A percentile compares a stretch with the other conserved stretches of the same genome.
phyloP scores from a whole-genome alignment of 2,797 vertebrate genomes.

The Buceros bicornis region DNA sequence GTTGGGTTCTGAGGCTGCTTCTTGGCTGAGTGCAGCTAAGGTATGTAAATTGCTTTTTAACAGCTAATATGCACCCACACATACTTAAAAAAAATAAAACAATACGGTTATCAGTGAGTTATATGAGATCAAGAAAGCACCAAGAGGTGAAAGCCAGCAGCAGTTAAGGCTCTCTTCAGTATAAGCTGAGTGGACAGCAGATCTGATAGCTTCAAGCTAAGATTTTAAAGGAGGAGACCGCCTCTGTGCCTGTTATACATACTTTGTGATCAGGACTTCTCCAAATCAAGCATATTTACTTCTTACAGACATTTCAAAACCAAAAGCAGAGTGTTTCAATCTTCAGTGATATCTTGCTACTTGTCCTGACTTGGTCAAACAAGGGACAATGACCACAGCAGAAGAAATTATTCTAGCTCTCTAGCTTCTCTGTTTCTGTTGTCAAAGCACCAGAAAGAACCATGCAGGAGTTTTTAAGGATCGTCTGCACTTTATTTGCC shows the following conservation, averaged over 20 bases:
- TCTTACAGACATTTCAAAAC: neutral
- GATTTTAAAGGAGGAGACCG: neutral
- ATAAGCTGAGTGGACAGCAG: neutral
- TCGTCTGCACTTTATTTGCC: neutral
- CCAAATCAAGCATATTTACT: neutral
- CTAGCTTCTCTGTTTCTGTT: neutral
- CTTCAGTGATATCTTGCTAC: neutral
- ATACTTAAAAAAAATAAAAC: neutral
- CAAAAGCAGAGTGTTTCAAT: neutral
- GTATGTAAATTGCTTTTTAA: conserved; percentile 54
- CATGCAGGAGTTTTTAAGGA: neutral
- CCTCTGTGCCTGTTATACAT: neutral
- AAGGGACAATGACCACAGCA: neutral
- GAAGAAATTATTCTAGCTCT: neutral
- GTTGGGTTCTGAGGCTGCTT: neutral
- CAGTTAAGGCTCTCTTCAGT: neutral
- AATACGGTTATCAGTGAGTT: conserved; percentile 11
- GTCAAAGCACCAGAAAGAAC: neutral
- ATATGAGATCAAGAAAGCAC: neutral
- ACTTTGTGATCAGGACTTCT: neutral
- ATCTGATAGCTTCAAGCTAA: neutral
- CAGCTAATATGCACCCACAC: neutral
- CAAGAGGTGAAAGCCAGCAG: neutral
- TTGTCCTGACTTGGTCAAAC: neutral
- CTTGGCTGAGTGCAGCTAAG: conserved; percentile 37